Base-by-base conservation (phyloP, 2,797 vertebrate species). In the Mus minutoides region DNA sequence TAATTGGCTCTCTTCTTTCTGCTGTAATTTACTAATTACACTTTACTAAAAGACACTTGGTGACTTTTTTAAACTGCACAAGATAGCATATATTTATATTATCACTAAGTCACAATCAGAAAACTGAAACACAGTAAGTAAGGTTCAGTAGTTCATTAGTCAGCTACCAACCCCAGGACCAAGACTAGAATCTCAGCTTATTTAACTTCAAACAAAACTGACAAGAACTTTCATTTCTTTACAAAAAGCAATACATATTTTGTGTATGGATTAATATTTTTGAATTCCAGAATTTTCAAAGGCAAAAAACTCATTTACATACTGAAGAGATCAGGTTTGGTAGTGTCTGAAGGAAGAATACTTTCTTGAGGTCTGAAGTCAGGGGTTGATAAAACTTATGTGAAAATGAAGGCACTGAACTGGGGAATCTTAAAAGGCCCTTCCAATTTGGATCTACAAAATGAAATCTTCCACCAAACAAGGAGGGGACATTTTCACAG, bases 371-470 rank as follows among this genome's bases (percentile, higher is more conserved):
- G 71, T 90, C 49, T 80, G 29, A 86, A 96, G 69, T 54, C 69
- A 37, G 69, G 31, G 17, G 6, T 13, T 86, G 85, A 73, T 73
- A 88, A 92, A 93, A 4, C 19, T 71, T 54, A 76, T 49, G 22
- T 80, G 67, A 92, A 94, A 97, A 88, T 85, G 58, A 91, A 31
- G 52, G 67, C 90, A 91, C 29, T 26, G 26, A 94, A 94, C 40
- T 52, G 80, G 16, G 79, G 26, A 75, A 75, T 79, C 5, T 94
- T 91, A 60, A 82, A 92, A 92, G 52, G 80, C 31, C 60, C 75
- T 73, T 84, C 76, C 34, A 77, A 67, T 85, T 93, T 73, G 91
- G 78, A 94, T 86, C 64, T 19, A 92, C 26, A 91, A 95, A 92
- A 94, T 62, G 19, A 90, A 94, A 43, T 67, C 73, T 89, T 90